Percentiles rank a stretch among this genome's conserved stretches.
phyloP scores from a whole-genome alignment of 2,113 vertebrate species.

The Tyto alba region DNA sequence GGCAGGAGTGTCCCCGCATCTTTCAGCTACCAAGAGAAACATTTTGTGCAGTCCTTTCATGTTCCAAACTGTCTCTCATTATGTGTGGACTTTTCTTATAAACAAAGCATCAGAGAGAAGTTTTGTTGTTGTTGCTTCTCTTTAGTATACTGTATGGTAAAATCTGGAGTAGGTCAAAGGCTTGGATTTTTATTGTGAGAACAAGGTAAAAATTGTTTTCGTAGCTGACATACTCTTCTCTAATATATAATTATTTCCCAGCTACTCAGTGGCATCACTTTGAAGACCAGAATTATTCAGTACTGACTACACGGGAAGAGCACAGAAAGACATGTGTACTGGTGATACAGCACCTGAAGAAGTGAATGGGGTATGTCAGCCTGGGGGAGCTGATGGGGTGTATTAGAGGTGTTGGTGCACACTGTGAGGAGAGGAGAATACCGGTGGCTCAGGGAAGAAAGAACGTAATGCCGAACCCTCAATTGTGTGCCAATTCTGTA shows the following conservation, averaged over 20 bases:
- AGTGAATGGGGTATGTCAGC: background rate
- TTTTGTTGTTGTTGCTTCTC: background rate
- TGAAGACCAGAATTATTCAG: background rate
- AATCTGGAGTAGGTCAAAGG: background rate
- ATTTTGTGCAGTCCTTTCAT: background rate
- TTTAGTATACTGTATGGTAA: background rate
- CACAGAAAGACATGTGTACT: background rate
- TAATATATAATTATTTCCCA: background rate
- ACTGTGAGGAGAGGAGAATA: background rate
- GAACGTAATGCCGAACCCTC: background rate
- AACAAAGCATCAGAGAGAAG: background rate
- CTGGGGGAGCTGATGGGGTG: background rate
- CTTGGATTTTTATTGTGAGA: background rate
- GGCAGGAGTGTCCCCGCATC: background rate
- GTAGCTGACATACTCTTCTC: background rate
- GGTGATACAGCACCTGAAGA: background rate
- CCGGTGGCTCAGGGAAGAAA: background rate
- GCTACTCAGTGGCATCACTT: background rate
- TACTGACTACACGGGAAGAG: background rate
- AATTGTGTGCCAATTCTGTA: background rate
- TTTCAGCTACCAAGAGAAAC: background rate
- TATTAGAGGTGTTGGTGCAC: background rate
- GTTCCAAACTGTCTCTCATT: background rate
- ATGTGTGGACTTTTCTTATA: background rate
- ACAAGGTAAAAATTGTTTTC: background rate